Percentiles rank a stretch among this genome's conserved stretches.
Evolutionary conservation across 2,797 vertebrate genomes (phyloP).

Genomic region (Petrocephalus schoutedeni): DNA sequence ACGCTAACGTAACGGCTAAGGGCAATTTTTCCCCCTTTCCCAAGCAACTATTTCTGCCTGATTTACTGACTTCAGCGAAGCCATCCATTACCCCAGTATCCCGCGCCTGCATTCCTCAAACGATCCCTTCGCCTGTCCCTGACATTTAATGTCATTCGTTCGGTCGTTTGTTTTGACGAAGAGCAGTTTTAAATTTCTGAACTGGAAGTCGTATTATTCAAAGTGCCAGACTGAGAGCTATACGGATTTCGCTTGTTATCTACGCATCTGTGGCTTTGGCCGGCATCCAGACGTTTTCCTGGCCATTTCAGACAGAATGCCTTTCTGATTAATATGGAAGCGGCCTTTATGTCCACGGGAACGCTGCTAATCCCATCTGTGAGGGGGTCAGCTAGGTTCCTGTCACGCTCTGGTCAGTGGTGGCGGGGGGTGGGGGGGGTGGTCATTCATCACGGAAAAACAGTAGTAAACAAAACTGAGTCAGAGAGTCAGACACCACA

Average conservation of each 20-base stretch:
- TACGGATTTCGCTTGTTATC: neutral
- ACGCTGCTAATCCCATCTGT: neutral
- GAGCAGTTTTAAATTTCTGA: slow-evolving; percentile 6
- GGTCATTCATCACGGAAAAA: neutral
- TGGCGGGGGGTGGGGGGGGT: neutral
- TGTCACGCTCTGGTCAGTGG: neutral
- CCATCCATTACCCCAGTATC: neutral
- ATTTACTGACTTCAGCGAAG: neutral
- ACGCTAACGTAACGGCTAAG: neutral
- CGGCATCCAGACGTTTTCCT: neutral
- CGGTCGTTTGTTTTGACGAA: slow-evolving; percentile 5
- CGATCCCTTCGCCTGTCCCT: neutral
- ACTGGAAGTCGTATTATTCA: slow-evolving; percentile 7
- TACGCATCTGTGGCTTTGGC: slow-evolving; percentile 6
- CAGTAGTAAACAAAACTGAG: neutral
- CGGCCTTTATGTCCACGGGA: neutral
- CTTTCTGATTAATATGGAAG: slow-evolving; percentile 4
- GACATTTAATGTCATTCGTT: slow-evolving; percentile 9
- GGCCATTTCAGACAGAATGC: neutral
- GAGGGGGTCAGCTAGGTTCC: neutral
- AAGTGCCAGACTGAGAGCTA: neutral
- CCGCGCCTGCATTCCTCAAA: neutral
- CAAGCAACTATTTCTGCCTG: neutral
- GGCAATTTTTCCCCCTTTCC: neutral
- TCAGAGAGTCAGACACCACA: neutral